Percentiles rank a stretch among this genome's conserved stretches.
phyloP scores from a whole-genome alignment of 2,888 invertebrate species.

The Hyles lineata region DNA sequence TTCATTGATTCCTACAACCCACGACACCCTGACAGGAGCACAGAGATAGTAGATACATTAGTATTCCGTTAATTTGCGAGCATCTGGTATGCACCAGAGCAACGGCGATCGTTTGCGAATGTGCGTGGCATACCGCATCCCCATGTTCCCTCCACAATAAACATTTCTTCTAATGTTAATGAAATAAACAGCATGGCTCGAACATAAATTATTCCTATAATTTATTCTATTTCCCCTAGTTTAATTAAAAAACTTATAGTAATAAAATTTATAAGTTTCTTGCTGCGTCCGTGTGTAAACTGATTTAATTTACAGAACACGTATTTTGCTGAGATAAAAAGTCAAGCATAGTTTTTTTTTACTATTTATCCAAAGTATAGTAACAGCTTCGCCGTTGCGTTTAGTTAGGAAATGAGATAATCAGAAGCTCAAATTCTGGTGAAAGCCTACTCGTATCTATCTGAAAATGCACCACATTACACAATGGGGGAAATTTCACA shows the following conservation, averaged over 20 bases:
- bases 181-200: neutral
- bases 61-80: constrained; percentile 74
- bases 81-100: constrained; percentile 73
- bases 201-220: constrained; percentile 1
- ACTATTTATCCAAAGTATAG: no score
- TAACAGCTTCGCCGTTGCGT: no score
- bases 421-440: no score
- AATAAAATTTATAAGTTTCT: neutral
- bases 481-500: no score
- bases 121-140: constrained; percentile 72
- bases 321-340: neutral
- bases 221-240: neutral
- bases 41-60: constrained; percentile 57
- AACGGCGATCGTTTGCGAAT: constrained; percentile 69
- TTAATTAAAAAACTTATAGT: neutral
- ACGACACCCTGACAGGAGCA: neutral
- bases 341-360: no score
- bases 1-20: neutral
- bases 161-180: constrained; percentile 11
- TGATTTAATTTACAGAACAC: neutral
- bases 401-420: no score
- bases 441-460: no score
- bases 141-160: neutral
- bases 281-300: neutral
- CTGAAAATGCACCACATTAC: no score